Evolutionary conservation across 37 sponge, comb jelly and placozoan genomes (phyloP).

Genomic region (Bolinopsis microptera): DNA sequence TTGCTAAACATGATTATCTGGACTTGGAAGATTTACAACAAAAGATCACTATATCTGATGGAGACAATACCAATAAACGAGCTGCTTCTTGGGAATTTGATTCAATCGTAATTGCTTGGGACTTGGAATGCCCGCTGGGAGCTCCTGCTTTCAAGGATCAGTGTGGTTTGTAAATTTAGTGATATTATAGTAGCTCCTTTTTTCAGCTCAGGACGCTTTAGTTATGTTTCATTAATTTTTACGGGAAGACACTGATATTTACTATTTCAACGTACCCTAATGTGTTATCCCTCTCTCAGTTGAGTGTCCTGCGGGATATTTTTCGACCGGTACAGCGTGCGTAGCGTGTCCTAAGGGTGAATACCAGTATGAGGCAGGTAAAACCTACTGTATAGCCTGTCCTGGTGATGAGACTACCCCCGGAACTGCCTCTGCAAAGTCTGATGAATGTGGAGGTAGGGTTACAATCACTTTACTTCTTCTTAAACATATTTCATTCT

Average conservation of each 20-base stretch:
- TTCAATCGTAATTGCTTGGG: not conserved
- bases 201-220: too few relatives aligned
- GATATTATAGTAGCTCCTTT: too few relatives aligned
- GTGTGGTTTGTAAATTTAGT: not conserved
- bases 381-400: conserved; percentile 30
- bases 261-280: too few relatives aligned
- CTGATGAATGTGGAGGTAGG: conserved; percentile 27
- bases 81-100: conserved; percentile 18
- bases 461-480: too few relatives aligned
- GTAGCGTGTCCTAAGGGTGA: conserved; percentile 14
- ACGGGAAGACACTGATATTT: too few relatives aligned
- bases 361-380: conserved; percentile 44
- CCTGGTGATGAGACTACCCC: not conserved
- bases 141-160: conserved; percentile 37
- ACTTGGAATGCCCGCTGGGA: not conserved
- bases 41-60: not conserved
- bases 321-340: not conserved
- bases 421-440: not conserved
- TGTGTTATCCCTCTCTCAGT: not conserved
- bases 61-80: conserved; percentile 11
- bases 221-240: too few relatives aligned
- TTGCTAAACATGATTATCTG: not conserved
- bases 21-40: not conserved
- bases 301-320: conserved; percentile 52
- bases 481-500: too few relatives aligned